phyloP scores from a whole-genome alignment of 1,140 invertebrate genomes.

The Stegodyphus dumicola region DNA sequence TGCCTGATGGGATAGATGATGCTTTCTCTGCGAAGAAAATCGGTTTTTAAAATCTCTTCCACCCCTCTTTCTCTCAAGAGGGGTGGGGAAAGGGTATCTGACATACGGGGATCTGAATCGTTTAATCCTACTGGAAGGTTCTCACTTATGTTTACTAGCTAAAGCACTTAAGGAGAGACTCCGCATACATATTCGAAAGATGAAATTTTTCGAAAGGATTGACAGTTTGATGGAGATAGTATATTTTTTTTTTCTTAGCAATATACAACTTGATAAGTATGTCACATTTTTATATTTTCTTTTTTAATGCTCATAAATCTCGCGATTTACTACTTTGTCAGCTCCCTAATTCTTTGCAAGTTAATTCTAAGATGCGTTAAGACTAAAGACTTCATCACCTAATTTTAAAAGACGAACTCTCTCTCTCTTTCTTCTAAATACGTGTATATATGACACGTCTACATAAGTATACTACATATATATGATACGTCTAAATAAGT shows the following conservation, averaged over 20 bases:
- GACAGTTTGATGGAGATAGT: conserved; percentile 35
- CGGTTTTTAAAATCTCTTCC: conserved; percentile 47
- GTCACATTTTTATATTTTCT: conserved; percentile 1
- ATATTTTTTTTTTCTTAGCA: neutral
- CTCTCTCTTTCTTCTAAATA: too few species aligned
- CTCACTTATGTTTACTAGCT: conserved; percentile 54
- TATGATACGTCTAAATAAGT: too few species aligned
- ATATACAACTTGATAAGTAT: too few species aligned
- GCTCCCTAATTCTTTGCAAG: neutral
- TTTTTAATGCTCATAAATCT: neutral
- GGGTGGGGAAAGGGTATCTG: neutral
- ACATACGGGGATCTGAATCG: conserved; percentile 13
- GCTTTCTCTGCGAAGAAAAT: conserved; percentile 37
- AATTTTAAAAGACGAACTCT: too few species aligned
- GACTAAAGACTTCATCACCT: too few species aligned
- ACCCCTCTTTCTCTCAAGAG: neutral
- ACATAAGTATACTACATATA: too few species aligned
- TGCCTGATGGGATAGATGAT: conserved; percentile 53
- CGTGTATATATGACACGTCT: too few species aligned
- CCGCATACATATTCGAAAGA: neutral
- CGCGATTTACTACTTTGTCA: conserved; percentile 1
- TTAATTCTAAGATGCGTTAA: too few species aligned
- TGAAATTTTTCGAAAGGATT: conserved; percentile 14
- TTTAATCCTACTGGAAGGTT: conserved; percentile 53
- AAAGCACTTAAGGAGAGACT: conserved; percentile 45